Percentiles rank a stretch among this genome's conserved stretches.
Evolutionary conservation across 30 jellyfish, hydroid and myxozoan species (phyloP).

Genomic region (Nemopilema nomurai): DNA sequence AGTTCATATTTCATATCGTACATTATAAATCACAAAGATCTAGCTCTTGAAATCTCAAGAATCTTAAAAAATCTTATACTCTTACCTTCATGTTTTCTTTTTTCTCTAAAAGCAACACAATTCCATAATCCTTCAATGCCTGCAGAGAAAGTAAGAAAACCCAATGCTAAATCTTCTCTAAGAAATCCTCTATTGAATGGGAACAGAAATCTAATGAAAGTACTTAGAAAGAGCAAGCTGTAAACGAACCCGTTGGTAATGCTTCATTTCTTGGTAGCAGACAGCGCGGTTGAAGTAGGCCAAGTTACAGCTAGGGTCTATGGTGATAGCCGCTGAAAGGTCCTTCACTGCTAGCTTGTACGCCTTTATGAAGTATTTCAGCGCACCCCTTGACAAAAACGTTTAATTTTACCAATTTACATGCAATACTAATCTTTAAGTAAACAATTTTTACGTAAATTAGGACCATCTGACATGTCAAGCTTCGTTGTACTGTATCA

Average conservation of each 20-base stretch:
- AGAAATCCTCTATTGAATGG: too few relatives aligned
- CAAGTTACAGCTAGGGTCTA: slow-evolving; percentile 69
- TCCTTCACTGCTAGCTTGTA: slow-evolving; percentile 84
- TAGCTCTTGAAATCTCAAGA: too few relatives aligned
- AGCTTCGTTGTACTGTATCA: too few relatives aligned
- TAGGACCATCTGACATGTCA: too few relatives aligned
- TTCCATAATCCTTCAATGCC: slow-evolving; percentile 93
- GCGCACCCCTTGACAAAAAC: slow-evolving; percentile 72
- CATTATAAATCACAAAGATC: too few relatives aligned
- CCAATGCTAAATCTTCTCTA: too few relatives aligned
- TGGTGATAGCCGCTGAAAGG: slow-evolving; percentile 76
- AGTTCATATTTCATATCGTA: too few relatives aligned
- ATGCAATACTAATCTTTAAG: too few relatives aligned
- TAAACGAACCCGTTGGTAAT: slow-evolving; percentile 56
- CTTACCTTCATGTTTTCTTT: slow-evolving; percentile 60
- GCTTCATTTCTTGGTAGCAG: slow-evolving; percentile 80
- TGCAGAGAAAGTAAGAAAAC: not conserved
- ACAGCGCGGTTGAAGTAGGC: slow-evolving; percentile 97
- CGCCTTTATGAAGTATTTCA: slow-evolving; percentile 80
- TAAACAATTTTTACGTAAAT: too few relatives aligned
- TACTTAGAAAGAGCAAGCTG: not conserved
- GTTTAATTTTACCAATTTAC: not conserved
- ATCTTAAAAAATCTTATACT: too few relatives aligned
- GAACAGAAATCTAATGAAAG: not conserved
- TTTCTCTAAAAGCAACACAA: slow-evolving; percentile 68